Evolutionary conservation across 2,888 invertebrate species (phyloP).

Genomic region (Mesodorylaimus sp.): DNA sequence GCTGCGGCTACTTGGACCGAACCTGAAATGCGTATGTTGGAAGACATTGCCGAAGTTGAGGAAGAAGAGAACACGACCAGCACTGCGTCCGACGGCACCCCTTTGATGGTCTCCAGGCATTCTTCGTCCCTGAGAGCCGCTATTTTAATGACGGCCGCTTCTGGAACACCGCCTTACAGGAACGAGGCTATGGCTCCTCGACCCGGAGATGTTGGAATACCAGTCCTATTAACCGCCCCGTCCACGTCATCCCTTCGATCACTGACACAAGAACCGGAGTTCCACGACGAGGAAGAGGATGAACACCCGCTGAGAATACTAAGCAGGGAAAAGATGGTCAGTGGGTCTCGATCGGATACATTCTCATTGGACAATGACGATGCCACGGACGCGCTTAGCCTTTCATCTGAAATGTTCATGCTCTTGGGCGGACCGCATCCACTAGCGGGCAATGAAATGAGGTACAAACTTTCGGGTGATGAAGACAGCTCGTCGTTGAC

Average conservation of each 20-base stretch:
- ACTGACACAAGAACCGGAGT: too few relatives aligned
- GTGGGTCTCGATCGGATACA: slow-evolving; percentile 1
- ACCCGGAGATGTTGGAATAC: too few relatives aligned
- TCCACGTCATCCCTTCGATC: not conserved
- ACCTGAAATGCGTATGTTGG: slow-evolving; percentile 6
- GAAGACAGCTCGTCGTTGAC: slow-evolving; percentile 14
- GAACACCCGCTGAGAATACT: slow-evolving; percentile 70
- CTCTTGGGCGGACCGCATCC: slow-evolving; percentile 3
- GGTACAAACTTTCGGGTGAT: slow-evolving; percentile 3
- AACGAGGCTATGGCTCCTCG: slow-evolving; percentile 1
- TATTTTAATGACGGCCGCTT: too few relatives aligned
- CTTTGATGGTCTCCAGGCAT: not conserved
- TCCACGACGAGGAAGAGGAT: slow-evolving; percentile 15
- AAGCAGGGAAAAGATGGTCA: slow-evolving; percentile 49
- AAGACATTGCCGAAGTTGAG: slow-evolving; percentile 9
- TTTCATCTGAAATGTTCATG: not conserved
- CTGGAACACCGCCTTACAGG: too few relatives aligned
- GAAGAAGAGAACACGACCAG: too few relatives aligned
- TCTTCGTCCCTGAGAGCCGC: too few relatives aligned
- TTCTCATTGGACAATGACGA: slow-evolving; percentile 5
- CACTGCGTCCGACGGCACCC: not conserved
- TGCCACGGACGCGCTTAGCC: too few relatives aligned
- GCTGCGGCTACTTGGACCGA: not conserved
- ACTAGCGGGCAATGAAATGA: slow-evolving; percentile 6
- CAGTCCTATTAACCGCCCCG: too few relatives aligned